phyloP scores from a whole-genome alignment of 2,888 invertebrate species.

The Platycnemis pennipes region DNA sequence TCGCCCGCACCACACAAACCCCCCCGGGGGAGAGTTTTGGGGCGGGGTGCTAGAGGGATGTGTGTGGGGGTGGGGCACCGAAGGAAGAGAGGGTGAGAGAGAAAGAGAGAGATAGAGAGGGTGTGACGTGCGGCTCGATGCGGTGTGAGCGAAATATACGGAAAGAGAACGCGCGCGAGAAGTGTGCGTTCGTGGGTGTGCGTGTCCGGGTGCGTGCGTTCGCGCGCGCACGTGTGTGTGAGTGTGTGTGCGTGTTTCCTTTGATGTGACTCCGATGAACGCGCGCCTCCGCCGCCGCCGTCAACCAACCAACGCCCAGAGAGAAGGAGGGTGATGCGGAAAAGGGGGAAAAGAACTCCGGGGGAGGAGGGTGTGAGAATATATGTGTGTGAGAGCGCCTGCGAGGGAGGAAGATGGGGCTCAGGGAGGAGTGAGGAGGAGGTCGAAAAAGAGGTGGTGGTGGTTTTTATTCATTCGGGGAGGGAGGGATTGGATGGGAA shows the following conservation, averaged over 20 bases:
- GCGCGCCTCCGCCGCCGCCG: constrained; percentile 37
- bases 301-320: constrained; percentile 50
- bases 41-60: not conserved
- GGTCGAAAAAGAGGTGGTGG: not conserved
- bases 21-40: not conserved
- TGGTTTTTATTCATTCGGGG: not conserved
- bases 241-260: constrained; percentile 19
- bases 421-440: not conserved
- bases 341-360: not conserved
- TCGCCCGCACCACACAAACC: not conserved
- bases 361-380: not conserved
- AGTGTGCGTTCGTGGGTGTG: not conserved
- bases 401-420: not conserved
- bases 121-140: constrained; percentile 32
- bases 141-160: constrained; percentile 6
- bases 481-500: constrained; percentile 6
- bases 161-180: not conserved
- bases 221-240: not conserved
- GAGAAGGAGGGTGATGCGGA: not conserved
- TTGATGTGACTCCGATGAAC: constrained; percentile 56
- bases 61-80: too few species aligned
- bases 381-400: not conserved
- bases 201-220: not conserved
- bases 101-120: not conserved
- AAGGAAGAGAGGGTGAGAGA: not conserved